These are phyloP conservation scores for Seladonia tumulorum DNA, from an alignment of 2,888 invertebrate genomes.

Conservation along the genomic window DNA sequence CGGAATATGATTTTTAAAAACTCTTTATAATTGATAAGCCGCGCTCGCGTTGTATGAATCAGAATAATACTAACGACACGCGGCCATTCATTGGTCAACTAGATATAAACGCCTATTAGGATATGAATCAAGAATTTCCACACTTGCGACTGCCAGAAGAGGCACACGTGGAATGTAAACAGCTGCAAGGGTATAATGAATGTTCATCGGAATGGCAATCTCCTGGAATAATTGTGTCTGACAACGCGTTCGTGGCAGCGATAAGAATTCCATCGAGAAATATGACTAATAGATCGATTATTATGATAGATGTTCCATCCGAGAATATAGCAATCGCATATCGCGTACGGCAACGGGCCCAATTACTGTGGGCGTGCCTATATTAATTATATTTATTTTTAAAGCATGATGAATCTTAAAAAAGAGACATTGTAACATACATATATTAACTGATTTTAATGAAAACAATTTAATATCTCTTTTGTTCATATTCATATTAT, in stretches of 20 bases:
- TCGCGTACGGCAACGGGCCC: not conserved
- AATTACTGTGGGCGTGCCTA: too few species aligned
- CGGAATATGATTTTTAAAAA: not conserved
- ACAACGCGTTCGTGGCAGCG: not conserved
- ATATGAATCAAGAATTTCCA: conserved; percentile 14
- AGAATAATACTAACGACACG: not conserved
- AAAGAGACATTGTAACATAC: too few species aligned
- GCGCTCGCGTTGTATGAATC: not conserved
- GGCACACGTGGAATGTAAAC: not conserved
- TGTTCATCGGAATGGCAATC: not conserved
- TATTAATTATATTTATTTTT: too few species aligned
- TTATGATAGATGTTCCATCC: not conserved
- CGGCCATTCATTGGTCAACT: conserved; percentile 1
- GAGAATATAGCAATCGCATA: not conserved
- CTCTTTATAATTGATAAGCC: not conserved
- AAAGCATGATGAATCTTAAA: too few species aligned
- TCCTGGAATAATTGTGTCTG: conserved; percentile 6
- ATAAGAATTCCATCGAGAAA: not conserved
- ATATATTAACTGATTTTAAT: too few species aligned
- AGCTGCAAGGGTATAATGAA: not conserved
- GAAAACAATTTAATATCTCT: too few species aligned
- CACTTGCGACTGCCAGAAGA: conserved; percentile 6
- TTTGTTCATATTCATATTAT: too few species aligned
- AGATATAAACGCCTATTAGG: conserved; percentile 14
- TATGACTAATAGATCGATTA: not conserved